Conservation (phyloP, 2,113 vertebrate genomes). For the Seriola aureovittata region DNA sequence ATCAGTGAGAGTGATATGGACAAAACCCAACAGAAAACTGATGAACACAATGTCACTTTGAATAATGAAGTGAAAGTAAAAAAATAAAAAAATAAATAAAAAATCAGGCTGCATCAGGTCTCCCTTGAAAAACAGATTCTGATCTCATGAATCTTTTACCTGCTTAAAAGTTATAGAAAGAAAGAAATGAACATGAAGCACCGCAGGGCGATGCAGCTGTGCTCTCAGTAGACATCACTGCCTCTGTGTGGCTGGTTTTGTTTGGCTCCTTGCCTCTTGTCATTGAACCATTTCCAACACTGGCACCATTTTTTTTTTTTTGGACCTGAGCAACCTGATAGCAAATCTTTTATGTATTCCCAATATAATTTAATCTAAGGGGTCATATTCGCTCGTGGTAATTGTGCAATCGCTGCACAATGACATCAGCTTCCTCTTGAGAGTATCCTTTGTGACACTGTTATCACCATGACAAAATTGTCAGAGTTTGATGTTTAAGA, state of each 20-base stretch:
- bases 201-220: background rate
- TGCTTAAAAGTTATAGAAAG: background rate
- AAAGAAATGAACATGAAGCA: background rate
- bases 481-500: slow-evolving; percentile 20
- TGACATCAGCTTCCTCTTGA: background rate
- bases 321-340: slow-evolving; percentile 4
- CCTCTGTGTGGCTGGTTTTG: background rate
- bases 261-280: slow-evolving; percentile 24
- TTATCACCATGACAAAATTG: slow-evolving; percentile 20
- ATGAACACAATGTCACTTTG: no score
- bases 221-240: background rate
- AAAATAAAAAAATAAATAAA: no score
- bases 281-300: slow-evolving; percentile 41
- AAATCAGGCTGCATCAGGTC: background rate
- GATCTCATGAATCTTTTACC: background rate
- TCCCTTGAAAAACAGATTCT: background rate
- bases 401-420: background rate
- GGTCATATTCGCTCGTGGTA: background rate
- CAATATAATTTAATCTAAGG: slow-evolving; percentile 39
- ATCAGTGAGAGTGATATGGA: no score
- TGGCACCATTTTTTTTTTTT: slow-evolving; percentile 20
- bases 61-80: no score
- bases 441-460: background rate
- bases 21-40: no score
- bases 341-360: slow-evolving; percentile 17